These are phyloP conservation scores for Stratiomys singularior DNA, from an alignment of 2,888 invertebrate species.

Conservation along the genomic window DNA sequence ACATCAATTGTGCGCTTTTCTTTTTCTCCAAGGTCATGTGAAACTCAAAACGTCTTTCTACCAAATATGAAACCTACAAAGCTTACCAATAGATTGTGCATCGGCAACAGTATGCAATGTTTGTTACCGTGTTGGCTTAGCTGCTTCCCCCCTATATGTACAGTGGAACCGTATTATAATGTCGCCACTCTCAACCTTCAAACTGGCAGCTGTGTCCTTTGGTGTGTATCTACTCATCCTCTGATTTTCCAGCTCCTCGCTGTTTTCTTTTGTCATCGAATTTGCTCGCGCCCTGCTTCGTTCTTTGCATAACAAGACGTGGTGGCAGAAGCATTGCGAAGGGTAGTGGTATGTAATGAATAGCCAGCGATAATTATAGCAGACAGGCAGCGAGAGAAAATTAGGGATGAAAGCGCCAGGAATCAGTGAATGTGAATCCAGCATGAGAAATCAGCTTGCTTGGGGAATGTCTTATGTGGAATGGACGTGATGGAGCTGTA, in stretches of 20 bases:
- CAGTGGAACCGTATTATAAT: background rate
- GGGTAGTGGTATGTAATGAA: background rate
- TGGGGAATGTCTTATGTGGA: no score
- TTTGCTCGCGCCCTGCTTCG: background rate
- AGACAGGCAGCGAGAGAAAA: background rate
- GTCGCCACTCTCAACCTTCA: constrained; percentile 9
- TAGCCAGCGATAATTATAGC: background rate
- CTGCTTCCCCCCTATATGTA: background rate
- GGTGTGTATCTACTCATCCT: background rate
- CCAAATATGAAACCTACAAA: background rate
- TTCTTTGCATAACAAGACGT: background rate
- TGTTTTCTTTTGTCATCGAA: background rate
- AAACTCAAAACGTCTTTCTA: background rate
- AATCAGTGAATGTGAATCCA: background rate
- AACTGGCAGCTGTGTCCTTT: constrained; percentile 8
- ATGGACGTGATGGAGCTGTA: background rate
- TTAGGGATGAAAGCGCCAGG: background rate
- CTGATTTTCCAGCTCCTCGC: background rate
- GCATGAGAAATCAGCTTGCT: no score
- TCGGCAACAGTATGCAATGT: background rate
- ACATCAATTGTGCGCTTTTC: constrained; percentile 5
- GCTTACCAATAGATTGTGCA: background rate
- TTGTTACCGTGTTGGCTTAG: background rate
- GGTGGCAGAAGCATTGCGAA: background rate
- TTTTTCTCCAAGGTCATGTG: background rate